These are phyloP conservation scores for Cremastinae sp. DNA, from an alignment of 2,888 invertebrate species.

Conservation along the genomic window DNA sequence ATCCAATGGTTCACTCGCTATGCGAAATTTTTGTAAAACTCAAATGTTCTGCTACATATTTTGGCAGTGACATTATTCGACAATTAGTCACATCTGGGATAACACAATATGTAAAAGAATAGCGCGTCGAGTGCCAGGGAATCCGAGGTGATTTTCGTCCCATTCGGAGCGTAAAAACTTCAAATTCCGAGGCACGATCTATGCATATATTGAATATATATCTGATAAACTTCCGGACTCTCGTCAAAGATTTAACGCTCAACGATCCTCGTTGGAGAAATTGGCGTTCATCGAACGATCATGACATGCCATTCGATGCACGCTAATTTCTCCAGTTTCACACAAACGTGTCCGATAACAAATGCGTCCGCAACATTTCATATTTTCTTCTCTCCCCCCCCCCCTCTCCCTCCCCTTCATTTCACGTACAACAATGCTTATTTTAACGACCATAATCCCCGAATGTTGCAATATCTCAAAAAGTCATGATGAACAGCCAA, in stretches of 20 bases:
- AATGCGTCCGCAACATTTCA: conserved; percentile 1
- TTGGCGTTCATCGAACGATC: conserved; percentile 1
- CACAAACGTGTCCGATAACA: conserved; percentile 18
- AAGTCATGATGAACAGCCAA: conserved; percentile 51
- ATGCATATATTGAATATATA: conserved; percentile 3
- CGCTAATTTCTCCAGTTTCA: conserved; percentile 7
- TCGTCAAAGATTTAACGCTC: not conserved
- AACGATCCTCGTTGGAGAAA: conserved; percentile 9
- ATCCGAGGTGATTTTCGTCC: conserved; percentile 1
- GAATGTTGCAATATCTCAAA: conserved; percentile 35
- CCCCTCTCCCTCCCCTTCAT: too few species aligned
- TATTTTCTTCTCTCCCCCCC: conserved; percentile 13
- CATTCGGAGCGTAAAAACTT: not conserved
- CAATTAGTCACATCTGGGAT: conserved; percentile 33
- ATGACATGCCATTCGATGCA: conserved; percentile 14
- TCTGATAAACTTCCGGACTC: not conserved
- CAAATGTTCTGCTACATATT: not conserved
- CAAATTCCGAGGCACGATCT: conserved; percentile 7
- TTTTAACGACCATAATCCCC: conserved; percentile 32
- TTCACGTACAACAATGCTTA: conserved; percentile 30
- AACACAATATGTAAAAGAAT: conserved; percentile 17
- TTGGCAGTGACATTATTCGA: conserved; percentile 55
- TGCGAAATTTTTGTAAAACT: conserved; percentile 25
- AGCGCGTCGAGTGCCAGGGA: conserved; percentile 16
- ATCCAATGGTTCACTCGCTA: not conserved